Conservation (phyloP, 2,888 invertebrate genomes). For the Oscheius myriophilus region DNA sequence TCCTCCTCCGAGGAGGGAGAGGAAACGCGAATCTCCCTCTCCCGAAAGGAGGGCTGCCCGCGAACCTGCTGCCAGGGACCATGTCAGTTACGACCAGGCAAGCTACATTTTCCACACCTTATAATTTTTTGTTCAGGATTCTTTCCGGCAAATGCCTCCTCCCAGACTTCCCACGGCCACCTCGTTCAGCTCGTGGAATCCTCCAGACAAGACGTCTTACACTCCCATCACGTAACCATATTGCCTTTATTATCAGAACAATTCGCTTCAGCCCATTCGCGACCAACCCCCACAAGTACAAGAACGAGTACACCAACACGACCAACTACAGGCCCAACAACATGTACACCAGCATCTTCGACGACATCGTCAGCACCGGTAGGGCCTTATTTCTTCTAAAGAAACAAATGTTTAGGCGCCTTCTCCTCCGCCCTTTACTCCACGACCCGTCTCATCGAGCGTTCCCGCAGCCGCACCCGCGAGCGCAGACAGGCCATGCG, state of each 20-base stretch:
- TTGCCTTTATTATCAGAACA: constrained; percentile 25
- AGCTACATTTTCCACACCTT: neutral
- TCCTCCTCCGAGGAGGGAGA: constrained; percentile 52
- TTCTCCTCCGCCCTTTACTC: constrained; percentile 68
- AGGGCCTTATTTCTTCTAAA: neutral
- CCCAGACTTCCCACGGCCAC: constrained; percentile 64
- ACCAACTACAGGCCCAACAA: constrained; percentile 56
- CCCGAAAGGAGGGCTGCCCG: constrained; percentile 46
- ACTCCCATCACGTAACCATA: constrained; percentile 55
- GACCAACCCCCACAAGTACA: constrained; percentile 63
- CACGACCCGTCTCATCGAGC: constrained; percentile 66
- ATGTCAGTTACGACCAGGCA: constrained; percentile 51
- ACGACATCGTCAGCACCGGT: constrained; percentile 68
- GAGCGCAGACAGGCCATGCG: constrained; percentile 68
- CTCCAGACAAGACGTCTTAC: constrained; percentile 66
- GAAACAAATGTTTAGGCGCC: constrained; percentile 46
- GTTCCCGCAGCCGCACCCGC: constrained; percentile 68
- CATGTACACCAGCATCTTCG: constrained; percentile 67
- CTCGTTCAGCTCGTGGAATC: constrained; percentile 68
- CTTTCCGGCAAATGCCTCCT: constrained; percentile 62
- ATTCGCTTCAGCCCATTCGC: constrained; percentile 56
- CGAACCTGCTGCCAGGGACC: constrained; percentile 52
- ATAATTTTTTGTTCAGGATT: constrained; percentile 48
- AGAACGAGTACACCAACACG: constrained; percentile 60
- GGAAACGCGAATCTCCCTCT: constrained; percentile 55